phyloP scores from a whole-genome alignment of 1,140 invertebrate species.

The Halotydeus destructor region DNA sequence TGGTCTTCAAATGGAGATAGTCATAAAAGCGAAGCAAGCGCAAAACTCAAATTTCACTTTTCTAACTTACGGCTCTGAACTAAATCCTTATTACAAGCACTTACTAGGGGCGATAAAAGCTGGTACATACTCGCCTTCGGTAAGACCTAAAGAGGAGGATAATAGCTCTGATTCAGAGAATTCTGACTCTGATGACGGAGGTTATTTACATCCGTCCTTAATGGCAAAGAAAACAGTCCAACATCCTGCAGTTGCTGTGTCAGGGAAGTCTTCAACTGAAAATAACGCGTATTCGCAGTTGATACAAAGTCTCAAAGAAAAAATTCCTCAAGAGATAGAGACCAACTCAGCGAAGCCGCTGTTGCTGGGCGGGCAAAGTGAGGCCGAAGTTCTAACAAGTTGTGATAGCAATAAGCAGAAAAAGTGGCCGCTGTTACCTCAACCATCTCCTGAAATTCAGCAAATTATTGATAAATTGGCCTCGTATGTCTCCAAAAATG shows the following conservation, averaged over 20 bases:
- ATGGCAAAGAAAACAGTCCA: conserved; percentile 18
- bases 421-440: conserved; percentile 20
- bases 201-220: conserved; percentile 61
- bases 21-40: conserved; percentile 88
- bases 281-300: neutral
- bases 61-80: conserved; percentile 43
- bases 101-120: conserved; percentile 55
- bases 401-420: too few species aligned
- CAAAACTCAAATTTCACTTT: conserved; percentile 85
- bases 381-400: too few species aligned
- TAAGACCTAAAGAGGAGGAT: conserved; percentile 11
- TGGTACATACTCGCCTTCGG: conserved; percentile 39
- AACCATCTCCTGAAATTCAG: conserved; percentile 51
- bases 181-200: conserved; percentile 26
- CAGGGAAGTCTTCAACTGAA: neutral
- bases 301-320: neutral
- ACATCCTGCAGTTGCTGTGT: neutral
- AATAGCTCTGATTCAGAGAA: conserved; percentile 11
- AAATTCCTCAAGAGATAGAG: neutral
- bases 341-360: neutral
- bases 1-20: conserved; percentile 91
- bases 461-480: conserved; percentile 89
- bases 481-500: conserved; percentile 80
- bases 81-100: conserved; percentile 78
- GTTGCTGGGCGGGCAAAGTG: too few species aligned